A percentile compares a stretch with the other conserved stretches of the same genome.
phyloP scores from a whole-genome alignment of 1,140 invertebrate genomes.

The Caenorhabditis brenneri region DNA sequence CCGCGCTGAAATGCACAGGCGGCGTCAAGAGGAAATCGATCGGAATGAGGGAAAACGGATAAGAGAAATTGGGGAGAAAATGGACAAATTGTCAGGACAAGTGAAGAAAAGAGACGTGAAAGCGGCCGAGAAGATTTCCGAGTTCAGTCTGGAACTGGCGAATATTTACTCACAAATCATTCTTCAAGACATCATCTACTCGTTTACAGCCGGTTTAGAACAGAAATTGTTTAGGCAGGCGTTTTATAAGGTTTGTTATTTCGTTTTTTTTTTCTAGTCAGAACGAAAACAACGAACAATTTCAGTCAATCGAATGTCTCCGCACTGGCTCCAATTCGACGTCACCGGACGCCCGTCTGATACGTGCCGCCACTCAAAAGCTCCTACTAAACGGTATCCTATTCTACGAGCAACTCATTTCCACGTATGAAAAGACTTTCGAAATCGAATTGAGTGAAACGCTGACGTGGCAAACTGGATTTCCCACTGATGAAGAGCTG shows the following conservation, averaged over 20 bases:
- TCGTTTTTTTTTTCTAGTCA: neutral
- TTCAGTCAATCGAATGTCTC: slow-evolving; percentile 9
- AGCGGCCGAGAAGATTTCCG: slow-evolving; percentile 1
- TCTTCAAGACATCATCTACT: slow-evolving; percentile 29
- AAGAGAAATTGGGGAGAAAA: slow-evolving; percentile 16
- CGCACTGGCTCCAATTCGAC: neutral
- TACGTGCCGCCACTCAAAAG: neutral
- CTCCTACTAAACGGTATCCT: neutral
- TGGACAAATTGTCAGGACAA: neutral
- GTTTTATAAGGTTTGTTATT: slow-evolving; percentile 38
- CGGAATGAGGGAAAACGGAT: neutral
- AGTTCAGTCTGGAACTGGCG: slow-evolving; percentile 19
- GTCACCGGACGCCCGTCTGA: neutral
- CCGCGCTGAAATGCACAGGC: neutral
- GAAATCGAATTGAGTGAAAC: neutral
- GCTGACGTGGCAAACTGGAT: neutral
- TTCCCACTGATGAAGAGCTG: neutral
- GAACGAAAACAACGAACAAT: no score
- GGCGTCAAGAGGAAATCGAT: slow-evolving; percentile 13
- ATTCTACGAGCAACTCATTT: neutral
- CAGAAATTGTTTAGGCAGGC: slow-evolving; percentile 41
- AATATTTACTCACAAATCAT: slow-evolving; percentile 32
- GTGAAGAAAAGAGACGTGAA: slow-evolving; percentile 7
- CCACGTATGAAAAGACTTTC: no score
- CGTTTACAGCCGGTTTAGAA: slow-evolving; percentile 25